Percentiles rank a stretch among this genome's conserved stretches.
Evolutionary conservation across 1,140 invertebrate genomes (phyloP).

Genomic region (Atopsyche davidsoni): DNA sequence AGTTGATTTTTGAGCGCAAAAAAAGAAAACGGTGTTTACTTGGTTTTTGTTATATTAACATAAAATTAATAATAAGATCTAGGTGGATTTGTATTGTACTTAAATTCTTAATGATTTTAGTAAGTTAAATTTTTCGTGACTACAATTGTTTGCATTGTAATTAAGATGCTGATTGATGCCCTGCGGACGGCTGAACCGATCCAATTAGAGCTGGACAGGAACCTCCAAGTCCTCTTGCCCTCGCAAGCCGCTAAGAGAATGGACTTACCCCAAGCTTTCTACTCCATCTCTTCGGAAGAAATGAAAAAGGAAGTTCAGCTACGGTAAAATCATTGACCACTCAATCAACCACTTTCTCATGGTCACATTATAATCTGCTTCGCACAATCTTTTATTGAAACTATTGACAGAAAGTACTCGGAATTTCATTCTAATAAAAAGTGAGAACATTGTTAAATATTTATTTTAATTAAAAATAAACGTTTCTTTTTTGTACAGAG

Average conservation of each 20-base stretch:
- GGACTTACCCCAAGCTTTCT: slow-evolving; percentile 79
- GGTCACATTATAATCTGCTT: background rate
- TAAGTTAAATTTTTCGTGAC: too few species aligned
- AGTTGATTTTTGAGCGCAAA: slow-evolving; percentile 32
- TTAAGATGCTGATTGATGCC: slow-evolving; percentile 67
- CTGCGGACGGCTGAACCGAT: slow-evolving; percentile 75
- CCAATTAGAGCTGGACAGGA: slow-evolving; percentile 75
- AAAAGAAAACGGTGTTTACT: too few species aligned
- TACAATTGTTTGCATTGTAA: too few species aligned
- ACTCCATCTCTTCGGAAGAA: slow-evolving; percentile 69
- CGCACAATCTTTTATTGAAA: background rate
- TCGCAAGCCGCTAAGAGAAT: slow-evolving; percentile 60
- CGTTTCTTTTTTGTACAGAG: slow-evolving; percentile 43
- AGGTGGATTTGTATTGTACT: too few species aligned
- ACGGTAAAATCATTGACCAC: too few species aligned
- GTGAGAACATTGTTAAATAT: too few species aligned
- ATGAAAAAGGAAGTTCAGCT: slow-evolving; percentile 76
- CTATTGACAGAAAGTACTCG: background rate
- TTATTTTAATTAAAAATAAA: too few species aligned
- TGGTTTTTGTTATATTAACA: too few species aligned
- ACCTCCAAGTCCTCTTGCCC: slow-evolving; percentile 76
- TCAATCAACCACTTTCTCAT: background rate
- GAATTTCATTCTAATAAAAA: background rate
- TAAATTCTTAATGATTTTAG: too few species aligned
- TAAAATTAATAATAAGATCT: too few species aligned